These are phyloP conservation scores for Physeter macrocephalus DNA, from an alignment of 2,113 vertebrate genomes.

Conservation along the genomic window DNA sequence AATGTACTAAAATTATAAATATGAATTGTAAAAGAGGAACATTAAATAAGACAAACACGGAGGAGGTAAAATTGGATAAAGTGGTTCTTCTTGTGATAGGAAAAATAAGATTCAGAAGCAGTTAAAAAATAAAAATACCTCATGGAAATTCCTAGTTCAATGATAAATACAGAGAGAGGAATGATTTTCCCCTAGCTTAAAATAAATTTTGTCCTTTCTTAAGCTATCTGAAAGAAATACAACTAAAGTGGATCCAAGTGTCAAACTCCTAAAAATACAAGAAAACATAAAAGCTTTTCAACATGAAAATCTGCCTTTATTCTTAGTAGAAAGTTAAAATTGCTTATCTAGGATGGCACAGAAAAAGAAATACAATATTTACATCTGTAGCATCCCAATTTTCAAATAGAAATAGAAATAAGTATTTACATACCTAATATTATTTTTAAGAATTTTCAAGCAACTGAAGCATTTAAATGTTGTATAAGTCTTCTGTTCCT, in stretches of 20 bases:
- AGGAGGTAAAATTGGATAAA: background rate
- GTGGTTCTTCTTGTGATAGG: background rate
- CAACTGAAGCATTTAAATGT: conserved; percentile 98
- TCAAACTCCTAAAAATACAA: conserved; percentile 40
- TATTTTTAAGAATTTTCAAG: conserved; percentile 96
- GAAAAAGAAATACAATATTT: background rate
- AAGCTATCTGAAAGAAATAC: conserved; percentile 2
- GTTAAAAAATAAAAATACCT: background rate
- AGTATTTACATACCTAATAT: conserved; percentile 88
- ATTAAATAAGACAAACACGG: background rate
- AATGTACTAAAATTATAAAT: conserved; percentile 15
- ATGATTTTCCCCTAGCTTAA: background rate
- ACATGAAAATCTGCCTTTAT: background rate
- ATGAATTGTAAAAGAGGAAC: background rate
- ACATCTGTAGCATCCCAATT: background rate
- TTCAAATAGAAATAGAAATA: conserved; percentile 19
- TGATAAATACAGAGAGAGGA: background rate
- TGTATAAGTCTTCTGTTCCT: conserved; percentile 84
- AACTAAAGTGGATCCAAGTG: background rate
- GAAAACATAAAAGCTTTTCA: conserved; percentile 17
- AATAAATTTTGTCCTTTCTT: background rate
- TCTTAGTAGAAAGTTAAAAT: conserved; percentile 16
- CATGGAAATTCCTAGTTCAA: background rate
- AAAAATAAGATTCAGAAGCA: conserved; percentile 15
- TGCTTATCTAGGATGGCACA: background rate